Evolutionary conservation across 2,888 invertebrate species (phyloP).

Genomic region (Cepaea hortensis): DNA sequence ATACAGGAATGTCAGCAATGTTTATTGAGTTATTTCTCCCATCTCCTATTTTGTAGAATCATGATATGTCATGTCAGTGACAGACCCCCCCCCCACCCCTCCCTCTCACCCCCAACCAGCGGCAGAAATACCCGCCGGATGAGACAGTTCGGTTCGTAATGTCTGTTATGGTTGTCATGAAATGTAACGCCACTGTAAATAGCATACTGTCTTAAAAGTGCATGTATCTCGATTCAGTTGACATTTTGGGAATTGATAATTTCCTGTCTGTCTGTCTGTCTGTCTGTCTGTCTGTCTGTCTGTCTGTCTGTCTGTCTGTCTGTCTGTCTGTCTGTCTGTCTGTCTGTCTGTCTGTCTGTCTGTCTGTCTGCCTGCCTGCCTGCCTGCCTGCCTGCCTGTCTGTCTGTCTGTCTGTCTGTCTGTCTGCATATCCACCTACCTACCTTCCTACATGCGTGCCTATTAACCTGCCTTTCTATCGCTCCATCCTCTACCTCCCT

Average conservation of each 20-base stretch:
- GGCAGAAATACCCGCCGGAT: no score
- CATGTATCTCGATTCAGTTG: background rate
- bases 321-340: slow-evolving; percentile 2
- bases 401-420: slow-evolving; percentile 1
- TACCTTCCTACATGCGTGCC: background rate
- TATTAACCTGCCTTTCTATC: background rate
- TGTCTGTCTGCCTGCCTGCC: background rate
- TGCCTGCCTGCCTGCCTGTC: background rate
- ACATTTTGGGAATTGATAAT: background rate
- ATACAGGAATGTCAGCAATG: background rate
- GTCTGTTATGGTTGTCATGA: no score
- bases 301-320: background rate
- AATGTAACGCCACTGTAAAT: no score
- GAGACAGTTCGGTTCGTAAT: no score
- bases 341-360: slow-evolving; percentile 21
- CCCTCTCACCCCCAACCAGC: no score
- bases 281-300: background rate
- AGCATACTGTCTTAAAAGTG: background rate
- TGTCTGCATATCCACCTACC: background rate
- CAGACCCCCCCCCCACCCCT: no score
- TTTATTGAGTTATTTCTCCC: background rate
- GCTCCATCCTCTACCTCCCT: background rate
- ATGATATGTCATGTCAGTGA: no score
- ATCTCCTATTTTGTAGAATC: background rate
- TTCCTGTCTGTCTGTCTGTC: background rate